Evolutionary conservation across 2,113 vertebrate genomes (phyloP).

Genomic region (Tympanuchus pallidicinctus): DNA sequence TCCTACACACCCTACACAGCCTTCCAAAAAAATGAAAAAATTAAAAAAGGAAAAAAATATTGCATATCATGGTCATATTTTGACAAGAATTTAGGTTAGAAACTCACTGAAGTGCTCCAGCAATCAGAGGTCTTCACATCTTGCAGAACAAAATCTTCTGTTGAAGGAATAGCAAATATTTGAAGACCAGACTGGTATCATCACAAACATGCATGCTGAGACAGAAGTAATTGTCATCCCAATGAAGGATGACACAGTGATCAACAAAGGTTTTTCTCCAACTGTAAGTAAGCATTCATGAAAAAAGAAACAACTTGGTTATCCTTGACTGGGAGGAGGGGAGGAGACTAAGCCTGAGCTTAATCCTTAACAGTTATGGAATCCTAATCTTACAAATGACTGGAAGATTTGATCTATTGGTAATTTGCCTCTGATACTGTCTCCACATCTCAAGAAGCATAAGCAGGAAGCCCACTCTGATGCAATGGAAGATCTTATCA

Average conservation of each 20-base stretch:
- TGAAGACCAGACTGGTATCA: not conserved
- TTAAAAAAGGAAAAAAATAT: not conserved
- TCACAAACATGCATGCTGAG: not conserved
- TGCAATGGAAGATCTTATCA: not conserved
- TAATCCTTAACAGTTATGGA: too few species aligned
- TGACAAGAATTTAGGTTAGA: not conserved
- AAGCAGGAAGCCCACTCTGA: not conserved
- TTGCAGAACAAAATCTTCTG: not conserved
- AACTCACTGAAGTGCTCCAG: not conserved
- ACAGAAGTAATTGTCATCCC: not conserved
- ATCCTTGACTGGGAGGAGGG: accelerated
- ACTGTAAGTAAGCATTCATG: not conserved
- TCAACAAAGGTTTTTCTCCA: not conserved
- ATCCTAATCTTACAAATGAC: too few species aligned
- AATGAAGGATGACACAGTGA: not conserved
- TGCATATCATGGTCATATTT: not conserved
- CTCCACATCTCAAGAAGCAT: not conserved
- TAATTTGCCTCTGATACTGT: not conserved
- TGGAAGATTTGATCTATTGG: not conserved
- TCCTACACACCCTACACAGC: not conserved
- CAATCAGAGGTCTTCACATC: not conserved
- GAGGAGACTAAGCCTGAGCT: accelerated
- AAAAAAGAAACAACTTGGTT: not conserved
- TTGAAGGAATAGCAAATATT: not conserved
- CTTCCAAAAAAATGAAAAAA: not conserved